phyloP scores from a whole-genome alignment of 2,888 invertebrate genomes.

The Zygogramma bicolorata region DNA sequence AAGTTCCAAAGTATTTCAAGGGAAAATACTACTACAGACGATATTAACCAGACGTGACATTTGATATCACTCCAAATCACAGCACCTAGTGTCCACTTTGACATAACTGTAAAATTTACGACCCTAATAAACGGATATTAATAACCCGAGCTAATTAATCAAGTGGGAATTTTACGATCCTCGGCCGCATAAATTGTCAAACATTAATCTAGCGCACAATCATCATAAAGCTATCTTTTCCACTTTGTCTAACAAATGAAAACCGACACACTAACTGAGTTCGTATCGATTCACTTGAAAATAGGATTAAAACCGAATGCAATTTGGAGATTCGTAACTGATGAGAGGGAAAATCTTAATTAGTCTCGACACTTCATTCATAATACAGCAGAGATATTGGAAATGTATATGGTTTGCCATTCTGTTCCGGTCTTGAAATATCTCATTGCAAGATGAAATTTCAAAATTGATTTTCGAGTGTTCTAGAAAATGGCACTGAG shows the following conservation, averaged over 20 bases:
- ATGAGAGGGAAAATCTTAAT: not conserved
- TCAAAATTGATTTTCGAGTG: too few relatives aligned
- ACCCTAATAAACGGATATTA: conserved; percentile 2
- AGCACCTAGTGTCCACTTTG: not conserved
- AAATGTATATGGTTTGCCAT: too few relatives aligned
- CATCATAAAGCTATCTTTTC: not conserved
- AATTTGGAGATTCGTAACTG: not conserved
- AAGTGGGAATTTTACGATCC: not conserved
- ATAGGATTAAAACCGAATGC: not conserved
- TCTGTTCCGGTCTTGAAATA: too few relatives aligned
- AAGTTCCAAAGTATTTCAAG: too few relatives aligned
- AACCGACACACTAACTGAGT: not conserved
- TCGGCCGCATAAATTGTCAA: not conserved
- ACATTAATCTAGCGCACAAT: not conserved
- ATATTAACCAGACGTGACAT: not conserved
- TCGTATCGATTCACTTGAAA: not conserved
- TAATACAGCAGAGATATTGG: too few relatives aligned
- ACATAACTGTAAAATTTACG: not conserved
- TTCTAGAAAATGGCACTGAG: too few relatives aligned
- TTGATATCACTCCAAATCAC: not conserved
- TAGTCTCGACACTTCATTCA: too few relatives aligned
- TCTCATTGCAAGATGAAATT: too few relatives aligned
- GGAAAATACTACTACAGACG: not conserved
- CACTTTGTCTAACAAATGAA: not conserved
- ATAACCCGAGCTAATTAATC: not conserved